Evolutionary conservation across 2,888 invertebrate genomes (phyloP), one percentile per base, ranked within the genome.

Genomic region (Pyrgus malvae): DNA sequence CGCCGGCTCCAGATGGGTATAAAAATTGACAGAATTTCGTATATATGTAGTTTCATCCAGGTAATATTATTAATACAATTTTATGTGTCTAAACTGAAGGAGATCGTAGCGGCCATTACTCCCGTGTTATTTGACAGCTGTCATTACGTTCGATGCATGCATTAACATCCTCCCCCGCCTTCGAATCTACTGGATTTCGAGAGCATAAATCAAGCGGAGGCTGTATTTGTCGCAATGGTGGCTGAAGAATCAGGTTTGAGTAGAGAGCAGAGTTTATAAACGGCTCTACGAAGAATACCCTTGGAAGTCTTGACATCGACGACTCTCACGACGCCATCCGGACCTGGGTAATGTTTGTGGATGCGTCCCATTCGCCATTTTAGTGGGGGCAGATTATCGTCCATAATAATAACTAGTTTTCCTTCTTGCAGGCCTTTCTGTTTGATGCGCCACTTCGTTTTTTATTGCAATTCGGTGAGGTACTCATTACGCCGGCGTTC

Each of bases 321-420:
- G 3, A 62, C 59, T 44, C 19, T 4, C 16, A 35, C 35, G 16
- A 35, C 35, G 16, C 35, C 35, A 35, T 16, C 35, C 35, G 35
- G 35, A 35, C 62, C 60, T 25, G 62, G 58, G 14, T 57, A 56
- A 5, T 60, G 51, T 8, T 25, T 45, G 7, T n/a, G 9, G n/a
- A 64, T 53, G 11, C 62, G 55, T 7, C 48, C 64, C 31, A 60
- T 46, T 9, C 51, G 54, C 64, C 60, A 64, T 29, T 56, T 48
- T 4, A 60, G 23, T 14, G 59, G 60, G 6, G 61, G 61, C 4
- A 57, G 14, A 7, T 49, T 40, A 2, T 58, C 54, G 17, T 61
- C 61, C 37, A 49, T 55, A 9, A 54, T 7, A 9, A 59, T 35
- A 7, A 56, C 54, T 19, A 56, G 11, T 11, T 44, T 45, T 25